These are phyloP conservation scores for Schizaphis graminum DNA, from an alignment of 2,888 invertebrate genomes.

Conservation along the genomic window DNA sequence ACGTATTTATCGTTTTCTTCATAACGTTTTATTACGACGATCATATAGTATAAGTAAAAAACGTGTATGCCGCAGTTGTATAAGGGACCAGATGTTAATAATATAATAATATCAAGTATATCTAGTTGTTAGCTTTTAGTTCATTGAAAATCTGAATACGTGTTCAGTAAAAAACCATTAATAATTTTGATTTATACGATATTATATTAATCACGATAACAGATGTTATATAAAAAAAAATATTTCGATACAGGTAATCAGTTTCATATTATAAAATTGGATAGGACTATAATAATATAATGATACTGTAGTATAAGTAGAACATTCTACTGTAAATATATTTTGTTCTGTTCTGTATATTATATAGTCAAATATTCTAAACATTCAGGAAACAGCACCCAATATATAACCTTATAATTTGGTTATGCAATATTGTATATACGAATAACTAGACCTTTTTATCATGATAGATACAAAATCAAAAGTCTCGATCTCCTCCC, in stretches of 20 bases:
- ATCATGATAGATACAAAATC: background rate
- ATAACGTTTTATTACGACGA: conserved; percentile 8
- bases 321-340: background rate
- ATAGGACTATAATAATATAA: background rate
- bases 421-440: background rate
- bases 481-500: background rate
- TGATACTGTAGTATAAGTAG: background rate
- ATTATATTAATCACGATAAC: background rate
- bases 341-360: background rate
- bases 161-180: conserved; percentile 15
- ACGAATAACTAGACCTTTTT: background rate
- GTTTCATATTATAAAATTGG: background rate
- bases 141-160: background rate
- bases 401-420: background rate
- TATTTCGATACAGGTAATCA: background rate
- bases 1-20: conserved; percentile 12
- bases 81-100: conserved; percentile 30
- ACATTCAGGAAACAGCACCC: background rate
- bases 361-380: background rate
- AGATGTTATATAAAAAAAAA: conserved; percentile 8
- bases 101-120: background rate
- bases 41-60: background rate
- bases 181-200: conserved; percentile 18
- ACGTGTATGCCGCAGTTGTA: background rate
- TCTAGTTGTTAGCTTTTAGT: conserved; percentile 9